Conservation (phyloP, 2,113 vertebrate species). For the Phrynosoma blainvillii region DNA sequence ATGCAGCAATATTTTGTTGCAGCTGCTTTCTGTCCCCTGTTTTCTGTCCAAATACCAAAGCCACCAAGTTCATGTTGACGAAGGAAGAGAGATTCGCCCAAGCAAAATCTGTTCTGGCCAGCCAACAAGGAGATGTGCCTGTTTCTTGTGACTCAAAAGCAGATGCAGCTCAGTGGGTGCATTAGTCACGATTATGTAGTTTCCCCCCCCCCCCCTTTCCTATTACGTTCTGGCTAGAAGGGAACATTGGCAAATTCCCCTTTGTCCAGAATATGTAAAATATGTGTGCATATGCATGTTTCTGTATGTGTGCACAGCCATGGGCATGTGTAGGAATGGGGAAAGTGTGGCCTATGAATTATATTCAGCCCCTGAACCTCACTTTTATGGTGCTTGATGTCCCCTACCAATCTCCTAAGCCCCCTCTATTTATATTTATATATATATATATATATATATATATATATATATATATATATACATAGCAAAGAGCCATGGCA, state of each 20-base stretch:
- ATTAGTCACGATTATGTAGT: background rate
- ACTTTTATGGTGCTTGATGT: too few relatives aligned
- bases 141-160: background rate
- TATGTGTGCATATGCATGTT: background rate
- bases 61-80: background rate
- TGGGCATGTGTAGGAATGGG: too few relatives aligned
- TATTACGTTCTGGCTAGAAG: background rate
- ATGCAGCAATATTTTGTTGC: background rate
- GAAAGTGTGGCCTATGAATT: too few relatives aligned
- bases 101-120: background rate
- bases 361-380: too few relatives aligned
- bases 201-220: background rate
- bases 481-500: too few relatives aligned
- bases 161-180: background rate
- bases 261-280: too few relatives aligned
- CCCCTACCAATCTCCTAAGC: too few relatives aligned
- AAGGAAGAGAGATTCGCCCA: background rate
- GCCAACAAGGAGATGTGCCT: background rate
- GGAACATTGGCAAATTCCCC: background rate
- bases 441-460: too few relatives aligned
- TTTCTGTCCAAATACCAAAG: background rate
- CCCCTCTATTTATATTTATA: too few relatives aligned
- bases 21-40: background rate
- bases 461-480: too few relatives aligned
- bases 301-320: too few relatives aligned